phyloP scores from a whole-genome alignment of 2,113 vertebrate species.

The Bombycilla garrulus region DNA sequence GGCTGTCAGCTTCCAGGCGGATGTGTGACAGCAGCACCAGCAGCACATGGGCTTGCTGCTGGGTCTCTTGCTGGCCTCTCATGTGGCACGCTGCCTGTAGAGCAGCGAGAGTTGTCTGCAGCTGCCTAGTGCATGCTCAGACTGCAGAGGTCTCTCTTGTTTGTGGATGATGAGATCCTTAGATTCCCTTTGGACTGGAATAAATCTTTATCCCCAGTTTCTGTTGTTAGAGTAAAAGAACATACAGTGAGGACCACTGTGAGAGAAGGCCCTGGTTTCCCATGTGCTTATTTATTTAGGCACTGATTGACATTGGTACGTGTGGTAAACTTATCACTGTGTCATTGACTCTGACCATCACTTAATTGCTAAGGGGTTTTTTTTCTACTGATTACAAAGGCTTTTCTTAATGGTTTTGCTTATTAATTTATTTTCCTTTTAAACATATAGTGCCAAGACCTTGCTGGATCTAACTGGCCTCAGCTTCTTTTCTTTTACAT shows the following conservation, averaged over 20 bases:
- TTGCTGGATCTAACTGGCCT: not conserved
- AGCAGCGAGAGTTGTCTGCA: accelerated
- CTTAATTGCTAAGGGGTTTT: not conserved
- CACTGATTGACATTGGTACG: not conserved
- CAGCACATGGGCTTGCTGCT: not conserved
- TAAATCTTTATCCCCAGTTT: not conserved
- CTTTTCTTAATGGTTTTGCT: not conserved
- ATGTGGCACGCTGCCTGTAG: accelerated
- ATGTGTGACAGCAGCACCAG: not conserved
- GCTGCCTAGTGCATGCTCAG: not conserved
- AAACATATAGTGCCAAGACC: not conserved
- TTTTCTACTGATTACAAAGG: not conserved
- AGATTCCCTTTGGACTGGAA: not conserved
- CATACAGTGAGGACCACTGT: not conserved
- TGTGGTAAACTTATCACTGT: not conserved
- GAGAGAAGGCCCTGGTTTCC: not conserved
- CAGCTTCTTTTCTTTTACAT: not conserved
- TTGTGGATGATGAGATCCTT: not conserved
- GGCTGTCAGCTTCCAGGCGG: not conserved
- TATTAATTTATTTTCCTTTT: not conserved
- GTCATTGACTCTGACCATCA: not conserved
- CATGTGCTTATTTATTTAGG: not conserved
- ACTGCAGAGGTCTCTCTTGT: not conserved
- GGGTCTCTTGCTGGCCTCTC: not conserved
- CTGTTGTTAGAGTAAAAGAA: not conserved